Evolutionary conservation across 2,797 vertebrate genomes (phyloP), one percentile per base, ranked within the genome.

Genomic region (Onychomys arenicola): DNA sequence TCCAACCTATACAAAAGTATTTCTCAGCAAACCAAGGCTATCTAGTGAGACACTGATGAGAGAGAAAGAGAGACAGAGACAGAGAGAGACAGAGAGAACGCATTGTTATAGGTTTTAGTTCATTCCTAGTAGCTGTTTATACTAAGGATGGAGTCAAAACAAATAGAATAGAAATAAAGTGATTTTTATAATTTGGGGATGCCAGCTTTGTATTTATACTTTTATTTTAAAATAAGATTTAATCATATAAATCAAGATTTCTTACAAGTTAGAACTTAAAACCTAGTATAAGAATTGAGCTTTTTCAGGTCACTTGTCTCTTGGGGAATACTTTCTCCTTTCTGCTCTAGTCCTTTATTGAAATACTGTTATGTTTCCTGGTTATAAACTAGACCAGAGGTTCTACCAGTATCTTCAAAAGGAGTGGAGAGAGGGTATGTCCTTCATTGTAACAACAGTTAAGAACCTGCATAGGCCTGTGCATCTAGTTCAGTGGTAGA

Each of bases 191-290:
- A 1, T 65, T 83, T 81, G 23, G 11, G 67, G 55, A 80, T 86
- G 34, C 16, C 75, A 89, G 43, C 73, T 86, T 75, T 92, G 21
- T 95, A 49, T 63, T 86, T 94, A 52, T 1, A 2, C 2, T n/a
- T 6, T 57, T 65, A 78, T 59, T 97, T 95, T 80, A 76, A 93
- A 32, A 71, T 65, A 61, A 16, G 17, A 85, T 17, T 76, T 73
- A 37, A 34, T 63, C 43, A 61, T 90, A 16, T 75, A 32, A 57
- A 6, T 71, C 49, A 89, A 37, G 16, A 43, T 57, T 86, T 90
- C 49, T 91, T n/a, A 17, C 25, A 17, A 81, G 32, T 49, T 89
- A 29, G 43, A 89, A 63, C 40, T 40, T 88, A 61, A 40, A 40
- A 46, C 19, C 93, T 46, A 37, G 57, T 2, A 0, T 61, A 43